These are phyloP conservation scores for Pachypsylla venusta DNA, from an alignment of 1,140 invertebrate species.

Conservation along the genomic window DNA sequence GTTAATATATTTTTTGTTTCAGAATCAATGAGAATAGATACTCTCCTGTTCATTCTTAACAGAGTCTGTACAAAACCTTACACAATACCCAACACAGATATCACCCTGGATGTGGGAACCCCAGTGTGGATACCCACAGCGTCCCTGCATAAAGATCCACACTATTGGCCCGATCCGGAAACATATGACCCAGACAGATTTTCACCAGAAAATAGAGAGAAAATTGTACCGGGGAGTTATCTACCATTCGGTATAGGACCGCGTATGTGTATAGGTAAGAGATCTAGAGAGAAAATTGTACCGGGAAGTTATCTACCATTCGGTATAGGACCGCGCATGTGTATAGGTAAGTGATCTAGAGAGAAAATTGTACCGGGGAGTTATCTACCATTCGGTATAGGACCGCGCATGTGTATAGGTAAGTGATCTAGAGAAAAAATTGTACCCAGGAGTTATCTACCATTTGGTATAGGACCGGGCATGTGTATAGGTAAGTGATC, in stretches of 20 bases:
- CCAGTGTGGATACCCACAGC: constrained; percentile 34
- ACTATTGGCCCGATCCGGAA: constrained; percentile 43
- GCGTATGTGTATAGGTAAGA: constrained; percentile 41
- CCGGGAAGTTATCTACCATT: constrained; percentile 53
- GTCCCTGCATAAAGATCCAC: constrained; percentile 36
- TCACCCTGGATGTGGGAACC: constrained; percentile 33
- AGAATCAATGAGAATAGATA: no score
- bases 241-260: constrained; percentile 45
- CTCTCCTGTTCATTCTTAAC: no score
- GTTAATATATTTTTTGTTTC: no score
- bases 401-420: constrained; percentile 49
- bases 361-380: no score
- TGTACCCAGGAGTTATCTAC: no score
- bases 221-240: constrained; percentile 27
- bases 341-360: constrained; percentile 43
- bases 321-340: constrained; percentile 50
- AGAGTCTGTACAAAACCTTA: constrained; percentile 33
- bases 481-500: no score
- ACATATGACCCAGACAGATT: constrained; percentile 50
- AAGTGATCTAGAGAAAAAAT: no score
- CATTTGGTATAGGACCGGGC: no score
- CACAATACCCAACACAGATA: constrained; percentile 33
- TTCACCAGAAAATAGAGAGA: constrained; percentile 8
- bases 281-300: no score
- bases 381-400: constrained; percentile 53